Percentiles rank a stretch among this genome's conserved stretches.
These are phyloP conservation scores for Spicauda simplicius DNA, from an alignment of 2,888 invertebrate species.

Conservation along the genomic window DNA sequence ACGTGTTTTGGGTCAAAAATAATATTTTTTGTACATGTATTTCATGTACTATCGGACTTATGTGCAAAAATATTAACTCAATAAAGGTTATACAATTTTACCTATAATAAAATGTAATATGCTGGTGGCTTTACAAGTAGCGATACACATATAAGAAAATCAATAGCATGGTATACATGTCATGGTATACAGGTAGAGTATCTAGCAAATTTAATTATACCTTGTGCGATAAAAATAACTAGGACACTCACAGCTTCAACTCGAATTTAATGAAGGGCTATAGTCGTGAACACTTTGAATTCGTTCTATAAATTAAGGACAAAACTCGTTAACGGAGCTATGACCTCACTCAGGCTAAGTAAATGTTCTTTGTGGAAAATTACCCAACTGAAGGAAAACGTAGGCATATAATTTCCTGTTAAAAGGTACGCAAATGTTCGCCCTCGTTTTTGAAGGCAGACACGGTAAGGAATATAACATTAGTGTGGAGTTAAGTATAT, in stretches of 20 bases:
- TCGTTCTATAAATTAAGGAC: constrained; percentile 42
- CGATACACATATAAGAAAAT: no score
- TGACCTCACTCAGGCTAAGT: constrained; percentile 17
- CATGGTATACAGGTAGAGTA: neutral
- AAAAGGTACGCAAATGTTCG: constrained; percentile 46
- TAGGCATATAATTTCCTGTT: constrained; percentile 52
- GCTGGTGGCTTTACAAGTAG: no score
- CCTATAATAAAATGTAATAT: no score
- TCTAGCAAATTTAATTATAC: neutral
- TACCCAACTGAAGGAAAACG: constrained; percentile 44
- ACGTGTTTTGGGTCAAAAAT: neutral
- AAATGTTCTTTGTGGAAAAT: constrained; percentile 31
- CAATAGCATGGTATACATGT: no score
- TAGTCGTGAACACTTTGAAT: constrained; percentile 19
- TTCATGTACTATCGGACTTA: neutral
- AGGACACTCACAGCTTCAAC: neutral
- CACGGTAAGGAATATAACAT: constrained; percentile 36
- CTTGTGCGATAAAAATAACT: constrained; percentile 1
- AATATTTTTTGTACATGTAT: neutral
- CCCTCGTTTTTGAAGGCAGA: constrained; percentile 47
- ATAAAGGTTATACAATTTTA: no score
- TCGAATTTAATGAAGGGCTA: constrained; percentile 9
- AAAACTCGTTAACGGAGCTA: constrained; percentile 44
- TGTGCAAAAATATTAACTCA: no score
- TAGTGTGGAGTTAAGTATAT: constrained; percentile 15